phyloP scores from a whole-genome alignment of 2,888 invertebrate genomes.

The Eupithecia exiguata region DNA sequence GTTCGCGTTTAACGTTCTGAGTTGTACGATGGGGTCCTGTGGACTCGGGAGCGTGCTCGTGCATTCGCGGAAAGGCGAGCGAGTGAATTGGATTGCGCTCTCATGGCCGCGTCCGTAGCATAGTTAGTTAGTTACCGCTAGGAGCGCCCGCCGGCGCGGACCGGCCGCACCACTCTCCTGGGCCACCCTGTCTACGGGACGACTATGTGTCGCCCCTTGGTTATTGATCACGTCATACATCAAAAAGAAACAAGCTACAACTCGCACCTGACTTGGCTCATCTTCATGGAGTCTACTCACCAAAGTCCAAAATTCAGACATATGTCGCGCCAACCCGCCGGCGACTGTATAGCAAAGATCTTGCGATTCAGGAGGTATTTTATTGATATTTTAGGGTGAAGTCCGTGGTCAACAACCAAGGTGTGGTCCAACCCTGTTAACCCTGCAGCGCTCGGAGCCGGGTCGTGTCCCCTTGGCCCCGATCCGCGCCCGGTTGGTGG shows the following conservation, averaged over 20 bases:
- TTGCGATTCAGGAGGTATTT: neutral
- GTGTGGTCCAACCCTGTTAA: neutral
- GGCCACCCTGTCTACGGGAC: neutral
- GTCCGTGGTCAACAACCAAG: neutral
- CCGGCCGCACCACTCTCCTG: neutral
- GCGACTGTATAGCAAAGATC: neutral
- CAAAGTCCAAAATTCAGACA: neutral
- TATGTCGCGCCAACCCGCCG: neutral
- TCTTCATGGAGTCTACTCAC: neutral
- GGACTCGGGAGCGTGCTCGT: neutral
- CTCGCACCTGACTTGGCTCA: neutral
- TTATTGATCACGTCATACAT: neutral
- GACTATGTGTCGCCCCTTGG: neutral
- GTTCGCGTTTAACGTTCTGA: conserved; percentile 4
- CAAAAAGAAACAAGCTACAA: neutral
- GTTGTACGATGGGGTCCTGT: neutral
- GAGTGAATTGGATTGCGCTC: conserved; percentile 8
- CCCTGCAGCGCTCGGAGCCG: neutral
- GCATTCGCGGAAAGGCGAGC: neutral
- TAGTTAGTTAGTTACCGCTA: conserved; percentile 18
- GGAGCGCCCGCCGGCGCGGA: conserved; percentile 1
- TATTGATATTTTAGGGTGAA: neutral
- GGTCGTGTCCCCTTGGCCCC: neutral
- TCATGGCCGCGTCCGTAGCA: neutral
- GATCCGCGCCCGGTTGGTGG: conserved; percentile 12